phyloP scores from a whole-genome alignment of 2,113 vertebrate genomes.

The Reinhardtius hippoglossoides region DNA sequence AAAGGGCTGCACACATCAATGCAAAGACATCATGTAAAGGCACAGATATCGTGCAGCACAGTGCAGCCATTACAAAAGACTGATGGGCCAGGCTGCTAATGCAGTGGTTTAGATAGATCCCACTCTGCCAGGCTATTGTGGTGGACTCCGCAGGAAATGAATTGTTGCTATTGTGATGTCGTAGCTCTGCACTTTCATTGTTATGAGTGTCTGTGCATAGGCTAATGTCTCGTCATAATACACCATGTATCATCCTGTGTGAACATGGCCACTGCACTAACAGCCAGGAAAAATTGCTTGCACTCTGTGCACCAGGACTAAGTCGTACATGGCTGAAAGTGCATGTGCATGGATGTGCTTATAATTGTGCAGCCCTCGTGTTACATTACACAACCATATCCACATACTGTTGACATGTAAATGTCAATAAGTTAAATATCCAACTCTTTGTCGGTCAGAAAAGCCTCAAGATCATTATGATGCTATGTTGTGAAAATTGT shows the following conservation, averaged over 20 bases:
- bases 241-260: slow-evolving; percentile 63
- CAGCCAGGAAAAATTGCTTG: slow-evolving; percentile 29
- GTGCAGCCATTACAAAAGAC: slow-evolving; percentile 61
- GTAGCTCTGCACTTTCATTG: slow-evolving; percentile 71
- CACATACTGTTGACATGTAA: not conserved
- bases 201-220: slow-evolving; percentile 69
- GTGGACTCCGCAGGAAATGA: slow-evolving; percentile 63
- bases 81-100: slow-evolving; percentile 61
- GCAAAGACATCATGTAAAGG: slow-evolving; percentile 40
- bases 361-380: too few species aligned
- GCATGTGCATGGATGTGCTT: too few species aligned
- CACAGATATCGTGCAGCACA: slow-evolving; percentile 21
- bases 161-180: slow-evolving; percentile 72
- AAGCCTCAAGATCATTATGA: too few species aligned
- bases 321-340: not conserved
- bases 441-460: not conserved
- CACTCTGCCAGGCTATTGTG: slow-evolving; percentile 63
- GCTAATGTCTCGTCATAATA: slow-evolving; percentile 69
- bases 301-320: slow-evolving; percentile 18
- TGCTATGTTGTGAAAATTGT: too few species aligned
- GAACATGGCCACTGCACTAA: slow-evolving; percentile 28
- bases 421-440: not conserved
- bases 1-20: slow-evolving; percentile 34
- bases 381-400: not conserved
- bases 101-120: slow-evolving; percentile 55